phyloP scores from a whole-genome alignment of 2,113 vertebrate genomes.

The Amblyornis subalaris region DNA sequence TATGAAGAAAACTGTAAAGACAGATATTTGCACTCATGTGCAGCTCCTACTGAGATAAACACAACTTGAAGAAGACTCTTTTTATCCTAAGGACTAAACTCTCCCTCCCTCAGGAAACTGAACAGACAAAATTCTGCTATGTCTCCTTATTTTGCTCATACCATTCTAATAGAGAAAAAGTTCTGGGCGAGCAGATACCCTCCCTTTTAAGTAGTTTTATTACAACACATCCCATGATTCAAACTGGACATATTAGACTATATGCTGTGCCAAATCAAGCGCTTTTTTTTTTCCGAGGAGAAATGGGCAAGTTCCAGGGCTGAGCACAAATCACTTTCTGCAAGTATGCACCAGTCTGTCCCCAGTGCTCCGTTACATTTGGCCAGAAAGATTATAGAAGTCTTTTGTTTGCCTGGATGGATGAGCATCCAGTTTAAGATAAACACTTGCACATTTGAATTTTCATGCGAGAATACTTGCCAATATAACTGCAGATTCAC shows the following conservation, averaged over 20 bases:
- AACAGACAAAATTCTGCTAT: background rate
- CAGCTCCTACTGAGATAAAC: conserved; percentile 14
- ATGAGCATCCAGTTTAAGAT: background rate
- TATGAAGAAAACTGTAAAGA: background rate
- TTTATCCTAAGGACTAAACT: background rate
- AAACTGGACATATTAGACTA: background rate
- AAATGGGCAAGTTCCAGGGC: background rate
- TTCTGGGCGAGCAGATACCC: background rate
- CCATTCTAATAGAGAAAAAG: background rate
- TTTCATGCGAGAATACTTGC: background rate
- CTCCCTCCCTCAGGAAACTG: background rate
- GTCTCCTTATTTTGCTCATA: background rate
- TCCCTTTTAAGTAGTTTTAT: background rate
- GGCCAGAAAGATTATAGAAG: conserved; percentile 7
- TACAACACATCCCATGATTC: background rate
- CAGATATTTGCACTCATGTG: background rate
- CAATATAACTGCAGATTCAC: background rate
- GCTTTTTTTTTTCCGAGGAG: background rate
- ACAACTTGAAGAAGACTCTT: background rate
- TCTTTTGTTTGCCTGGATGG: background rate
- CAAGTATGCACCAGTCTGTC: background rate
- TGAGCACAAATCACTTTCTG: conserved; percentile 3
- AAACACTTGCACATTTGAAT: conserved; percentile 11
- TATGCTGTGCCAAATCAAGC: background rate
- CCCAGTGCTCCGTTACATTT: background rate